Conservation (phyloP, 2,888 invertebrate genomes). For the Drosophila gaucha region DNA sequence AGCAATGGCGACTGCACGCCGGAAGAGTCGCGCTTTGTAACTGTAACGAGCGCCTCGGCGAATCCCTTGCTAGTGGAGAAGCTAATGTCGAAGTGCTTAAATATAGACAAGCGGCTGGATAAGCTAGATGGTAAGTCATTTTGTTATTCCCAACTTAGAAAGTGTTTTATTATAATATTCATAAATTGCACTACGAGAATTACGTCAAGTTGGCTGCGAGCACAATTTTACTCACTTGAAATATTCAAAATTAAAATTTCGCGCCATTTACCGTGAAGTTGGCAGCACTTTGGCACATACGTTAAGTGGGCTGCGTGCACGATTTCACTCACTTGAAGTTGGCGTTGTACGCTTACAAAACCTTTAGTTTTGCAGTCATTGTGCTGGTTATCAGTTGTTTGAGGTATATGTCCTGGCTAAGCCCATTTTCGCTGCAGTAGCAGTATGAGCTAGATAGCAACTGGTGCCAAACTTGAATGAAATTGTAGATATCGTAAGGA, state of each 20-base stretch:
- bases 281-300: too few species aligned
- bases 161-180: not conserved
- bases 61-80: slow-evolving; percentile 95
- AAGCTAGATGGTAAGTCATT: slow-evolving; percentile 61
- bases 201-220: slow-evolving; percentile 33
- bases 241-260: too few species aligned
- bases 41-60: slow-evolving; percentile 87
- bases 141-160: not conserved
- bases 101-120: slow-evolving; percentile 80
- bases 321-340: slow-evolving; percentile 12
- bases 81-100: slow-evolving; percentile 87
- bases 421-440: not conserved
- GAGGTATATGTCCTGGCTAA: slow-evolving; percentile 30
- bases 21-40: slow-evolving; percentile 69
- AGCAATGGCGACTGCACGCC: slow-evolving; percentile 53
- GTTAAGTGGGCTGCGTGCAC: too few species aligned
- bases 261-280: too few species aligned
- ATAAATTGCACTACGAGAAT: too few species aligned
- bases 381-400: not conserved
- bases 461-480: slow-evolving; percentile 5
- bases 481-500: not conserved
- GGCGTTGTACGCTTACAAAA: slow-evolving; percentile 6
- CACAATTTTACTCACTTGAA: slow-evolving; percentile 4
- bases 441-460: not conserved
- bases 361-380: slow-evolving; percentile 12